These are phyloP conservation scores for Ancistrus triradiatus DNA, from an alignment of 2,113 vertebrate species.

Conservation along the genomic window DNA sequence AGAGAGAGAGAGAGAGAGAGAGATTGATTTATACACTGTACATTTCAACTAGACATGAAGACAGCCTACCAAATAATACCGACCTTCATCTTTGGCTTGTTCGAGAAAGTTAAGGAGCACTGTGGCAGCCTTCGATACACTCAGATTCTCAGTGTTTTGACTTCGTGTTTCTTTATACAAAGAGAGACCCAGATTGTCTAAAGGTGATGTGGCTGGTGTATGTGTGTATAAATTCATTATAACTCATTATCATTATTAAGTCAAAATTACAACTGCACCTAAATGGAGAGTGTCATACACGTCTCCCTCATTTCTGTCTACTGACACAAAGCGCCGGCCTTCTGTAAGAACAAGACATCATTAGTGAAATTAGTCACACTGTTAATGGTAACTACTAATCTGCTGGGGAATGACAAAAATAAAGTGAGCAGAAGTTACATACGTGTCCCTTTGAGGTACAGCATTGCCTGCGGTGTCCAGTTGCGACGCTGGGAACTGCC, in stretches of 20 bases:
- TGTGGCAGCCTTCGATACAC: constrained; percentile 74
- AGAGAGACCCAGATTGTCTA: too few relatives aligned
- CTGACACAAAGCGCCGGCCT: constrained; percentile 84
- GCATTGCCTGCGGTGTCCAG: constrained; percentile 95
- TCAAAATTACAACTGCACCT: constrained; percentile 63
- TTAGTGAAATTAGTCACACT: too few relatives aligned
- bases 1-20: background rate
- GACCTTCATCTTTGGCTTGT: constrained; percentile 76
- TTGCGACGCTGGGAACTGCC: constrained; percentile 81
- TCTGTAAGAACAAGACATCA: constrained; percentile 64
- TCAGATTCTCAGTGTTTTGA: constrained; percentile 72
- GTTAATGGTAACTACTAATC: too few relatives aligned
- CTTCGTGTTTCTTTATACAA: constrained; percentile 76
- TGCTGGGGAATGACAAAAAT: too few relatives aligned
- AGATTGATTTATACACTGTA: too few relatives aligned
- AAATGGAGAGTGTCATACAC: constrained; percentile 74
- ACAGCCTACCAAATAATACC: constrained; percentile 15
- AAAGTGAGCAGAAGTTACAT: constrained; percentile 56
- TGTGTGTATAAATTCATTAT: too few relatives aligned
- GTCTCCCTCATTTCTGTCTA: constrained; percentile 77
- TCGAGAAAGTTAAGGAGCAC: constrained; percentile 74
- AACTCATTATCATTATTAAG: background rate
- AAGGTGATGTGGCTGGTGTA: too few relatives aligned
- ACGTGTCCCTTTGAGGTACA: constrained; percentile 95
- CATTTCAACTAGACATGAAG: too few relatives aligned